Base-by-base conservation (phyloP, 2,888 invertebrate genomes). In the Chloroclysta siterata region DNA sequence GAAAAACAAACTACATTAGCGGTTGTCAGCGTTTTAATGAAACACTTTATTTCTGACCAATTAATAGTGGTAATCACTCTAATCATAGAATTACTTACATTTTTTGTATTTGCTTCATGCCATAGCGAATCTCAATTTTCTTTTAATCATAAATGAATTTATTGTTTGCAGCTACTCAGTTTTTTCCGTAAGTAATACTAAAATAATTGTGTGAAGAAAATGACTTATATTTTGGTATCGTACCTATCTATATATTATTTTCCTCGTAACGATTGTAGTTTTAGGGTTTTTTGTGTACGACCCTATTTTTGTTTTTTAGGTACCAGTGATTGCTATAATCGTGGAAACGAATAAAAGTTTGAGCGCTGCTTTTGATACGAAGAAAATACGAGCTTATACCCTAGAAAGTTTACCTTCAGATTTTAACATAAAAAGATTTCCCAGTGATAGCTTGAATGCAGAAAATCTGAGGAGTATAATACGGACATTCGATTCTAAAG, bases 151-250 rank as follows among this genome's bases (percentile, higher is more conserved):
- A 8, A 15, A 7, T 44, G 5, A 4, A n/a, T 42, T 44, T n/a
- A 14, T 14, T 42, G 13, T 14, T 44, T 22, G 22, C 22, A 22
- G 22, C 22, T 22, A 22, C 3, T 15, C 44, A 5, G 44, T 15
- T 44, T 7, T 15, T 44, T 44, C 8, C 8, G 8, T 15, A 2
- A n/a, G 8, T 15, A 2, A n/a, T 41, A n/a, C 7, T 42, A 3
- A 44, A 44, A 8, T 15, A 44, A 44, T 7, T 33, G 33, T 44
- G 44, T 44, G 8, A 44, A 33, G 33, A 44, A 44, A 15, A 44
- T 44, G 15, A 44, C 8, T 44, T 44, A 44, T 44, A 44, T 44
- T 44, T 44, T 44, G 44, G 44, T 44, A 44, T 44, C 1, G 15
- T 44, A 44, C 3, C 22, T 22, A 22, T 22, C 1, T 3, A 22